phyloP scores from a whole-genome alignment of 1,140 invertebrate genomes.

The Bombus sibiricus region DNA sequence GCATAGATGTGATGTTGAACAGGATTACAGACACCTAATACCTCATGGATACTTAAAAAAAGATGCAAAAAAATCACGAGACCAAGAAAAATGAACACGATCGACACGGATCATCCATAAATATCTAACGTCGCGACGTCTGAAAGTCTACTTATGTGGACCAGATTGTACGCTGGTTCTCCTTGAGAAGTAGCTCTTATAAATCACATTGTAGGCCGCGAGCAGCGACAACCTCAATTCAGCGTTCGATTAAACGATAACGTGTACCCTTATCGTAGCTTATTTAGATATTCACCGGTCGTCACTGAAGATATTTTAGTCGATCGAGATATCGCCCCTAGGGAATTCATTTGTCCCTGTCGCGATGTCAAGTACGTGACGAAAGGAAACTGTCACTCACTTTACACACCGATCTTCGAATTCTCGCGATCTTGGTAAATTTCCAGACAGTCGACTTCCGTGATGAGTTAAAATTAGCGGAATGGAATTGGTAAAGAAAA shows the following conservation, averaged over 20 bases:
- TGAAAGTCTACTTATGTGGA: not conserved
- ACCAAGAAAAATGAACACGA: not conserved
- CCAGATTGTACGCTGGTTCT: conserved; percentile 3
- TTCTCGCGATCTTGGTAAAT: not conserved
- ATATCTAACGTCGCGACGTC: not conserved
- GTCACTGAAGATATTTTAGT: conserved; percentile 33
- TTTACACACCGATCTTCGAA: not conserved
- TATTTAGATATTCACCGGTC: conserved; percentile 43
- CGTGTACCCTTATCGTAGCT: not conserved
- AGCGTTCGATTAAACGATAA: conserved; percentile 38
- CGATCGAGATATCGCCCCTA: conserved; percentile 2
- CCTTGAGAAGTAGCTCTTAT: not conserved
- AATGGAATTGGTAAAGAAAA: too few relatives aligned
- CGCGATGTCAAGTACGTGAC: conserved; percentile 17
- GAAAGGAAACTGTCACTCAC: conserved; percentile 51
- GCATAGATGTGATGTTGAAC: too few relatives aligned
- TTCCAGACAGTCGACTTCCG: too few relatives aligned
- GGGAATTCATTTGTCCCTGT: conserved; percentile 35
- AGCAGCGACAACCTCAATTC: conserved; percentile 32
- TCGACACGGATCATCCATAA: not conserved
- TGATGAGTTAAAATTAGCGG: too few relatives aligned
- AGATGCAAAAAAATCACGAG: not conserved
- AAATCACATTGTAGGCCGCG: conserved; percentile 36
- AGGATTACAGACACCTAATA: too few relatives aligned
- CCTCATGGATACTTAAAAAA: not conserved